Conservation (phyloP, 2,888 invertebrate species). For the Deladenus siricidicola region DNA sequence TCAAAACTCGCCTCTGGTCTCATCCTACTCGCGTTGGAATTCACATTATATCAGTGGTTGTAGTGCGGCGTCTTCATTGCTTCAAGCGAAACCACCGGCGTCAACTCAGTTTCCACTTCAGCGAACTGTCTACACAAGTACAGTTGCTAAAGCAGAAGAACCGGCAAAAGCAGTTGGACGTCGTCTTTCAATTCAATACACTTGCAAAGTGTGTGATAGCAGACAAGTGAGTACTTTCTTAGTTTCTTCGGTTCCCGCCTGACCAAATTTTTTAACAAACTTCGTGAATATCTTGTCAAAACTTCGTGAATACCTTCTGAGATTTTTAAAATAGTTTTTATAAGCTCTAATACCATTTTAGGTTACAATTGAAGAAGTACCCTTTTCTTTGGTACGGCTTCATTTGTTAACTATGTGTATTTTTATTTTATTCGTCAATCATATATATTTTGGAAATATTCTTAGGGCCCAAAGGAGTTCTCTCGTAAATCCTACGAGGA, state of each 20-base stretch:
- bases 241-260: not conserved
- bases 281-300: too few relatives aligned
- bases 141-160: too few relatives aligned
- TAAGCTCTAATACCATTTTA: not conserved
- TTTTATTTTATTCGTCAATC: not conserved
- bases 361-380: not conserved
- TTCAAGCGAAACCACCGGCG: too few relatives aligned
- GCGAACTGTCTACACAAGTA: too few relatives aligned
- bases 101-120: too few relatives aligned
- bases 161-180: too few relatives aligned
- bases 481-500: conserved; percentile 44
- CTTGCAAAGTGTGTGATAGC: conserved; percentile 77
- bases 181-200: conserved; percentile 64
- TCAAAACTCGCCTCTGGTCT: too few relatives aligned
- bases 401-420: not conserved
- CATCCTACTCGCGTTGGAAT: too few relatives aligned
- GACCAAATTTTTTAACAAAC: too few relatives aligned
- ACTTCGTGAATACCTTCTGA: not conserved
- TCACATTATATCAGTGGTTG: too few relatives aligned
- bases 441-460: not conserved
- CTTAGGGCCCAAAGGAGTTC: conserved; percentile 49
- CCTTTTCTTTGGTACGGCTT: not conserved
- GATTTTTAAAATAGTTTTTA: too few relatives aligned
- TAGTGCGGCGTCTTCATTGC: too few relatives aligned
- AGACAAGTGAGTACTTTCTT: conserved; percentile 59